Percentiles rank a stretch among this genome's conserved stretches.
Conservation (phyloP, 35 echinoderm and acorn worm genomes). For the Acanthaster planci region DNA sequence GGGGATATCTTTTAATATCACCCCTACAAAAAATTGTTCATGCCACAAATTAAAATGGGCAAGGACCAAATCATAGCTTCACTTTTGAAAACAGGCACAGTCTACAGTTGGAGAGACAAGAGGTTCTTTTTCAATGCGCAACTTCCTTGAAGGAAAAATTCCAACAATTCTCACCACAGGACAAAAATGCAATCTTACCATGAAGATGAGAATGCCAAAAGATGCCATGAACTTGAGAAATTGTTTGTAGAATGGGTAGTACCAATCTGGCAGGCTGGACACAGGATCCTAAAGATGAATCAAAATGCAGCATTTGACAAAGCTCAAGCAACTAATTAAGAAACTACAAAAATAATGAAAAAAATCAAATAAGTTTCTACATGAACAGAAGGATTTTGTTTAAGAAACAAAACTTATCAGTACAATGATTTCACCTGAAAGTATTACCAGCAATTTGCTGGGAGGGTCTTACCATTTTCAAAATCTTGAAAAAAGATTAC, state of each 20-base stretch:
- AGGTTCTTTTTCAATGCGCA: too few species aligned
- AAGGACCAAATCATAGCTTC: not conserved
- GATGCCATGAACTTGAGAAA: constrained; percentile 93
- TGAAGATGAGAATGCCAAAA: constrained; percentile 91
- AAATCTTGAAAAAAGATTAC: not conserved
- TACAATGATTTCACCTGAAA: too few species aligned
- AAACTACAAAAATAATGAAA: not conserved
- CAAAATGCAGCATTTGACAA: not conserved
- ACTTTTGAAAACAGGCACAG: not conserved
- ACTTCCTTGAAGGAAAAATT: too few species aligned
- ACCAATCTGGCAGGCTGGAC: constrained; percentile 92
- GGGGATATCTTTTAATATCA: not conserved
- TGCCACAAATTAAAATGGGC: not conserved
- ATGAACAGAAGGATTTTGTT: too few species aligned
- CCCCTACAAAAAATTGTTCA: not conserved
- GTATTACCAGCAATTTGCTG: too few species aligned
- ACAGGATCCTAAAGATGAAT: constrained; percentile 84
- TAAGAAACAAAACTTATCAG: too few species aligned
- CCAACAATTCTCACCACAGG: too few species aligned
- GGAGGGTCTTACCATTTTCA: not conserved
- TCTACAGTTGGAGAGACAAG: too few species aligned
- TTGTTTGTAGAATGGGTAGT: constrained; percentile 94
- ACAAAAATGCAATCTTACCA: too few species aligned
- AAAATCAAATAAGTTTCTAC: not conserved
- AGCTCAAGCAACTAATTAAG: not conserved